Conservation (phyloP, 2,797 vertebrate genomes). For the Sparus aurata region DNA sequence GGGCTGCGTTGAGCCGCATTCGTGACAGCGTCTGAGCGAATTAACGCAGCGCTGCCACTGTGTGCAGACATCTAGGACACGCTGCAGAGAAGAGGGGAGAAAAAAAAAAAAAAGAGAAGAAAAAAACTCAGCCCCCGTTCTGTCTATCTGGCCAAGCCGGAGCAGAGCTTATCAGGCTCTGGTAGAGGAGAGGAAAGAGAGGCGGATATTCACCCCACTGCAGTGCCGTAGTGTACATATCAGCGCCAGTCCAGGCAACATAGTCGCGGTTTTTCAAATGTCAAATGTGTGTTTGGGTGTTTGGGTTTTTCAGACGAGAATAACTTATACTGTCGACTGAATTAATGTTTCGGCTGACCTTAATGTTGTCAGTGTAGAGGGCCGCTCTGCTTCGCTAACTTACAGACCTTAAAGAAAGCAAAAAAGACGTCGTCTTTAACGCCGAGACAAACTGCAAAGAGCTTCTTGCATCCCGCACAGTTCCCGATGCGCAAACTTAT, state of each 20-base stretch:
- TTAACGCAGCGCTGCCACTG: conserved; percentile 70
- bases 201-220: conserved; percentile 63
- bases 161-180: conserved; percentile 70
- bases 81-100: conserved; percentile 46
- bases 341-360: conserved; percentile 64
- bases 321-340: conserved; percentile 42
- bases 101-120: conserved; percentile 1
- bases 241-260: conserved; percentile 57
- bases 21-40: conserved; percentile 78
- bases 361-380: conserved; percentile 34
- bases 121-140: conserved; percentile 53
- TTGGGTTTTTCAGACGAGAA: conserved; percentile 31
- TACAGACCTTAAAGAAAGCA: conserved; percentile 20
- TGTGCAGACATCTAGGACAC: conserved; percentile 77
- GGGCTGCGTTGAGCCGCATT: conserved; percentile 68
- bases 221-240: conserved; percentile 62
- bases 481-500: neutral
- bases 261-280: conserved; percentile 60
- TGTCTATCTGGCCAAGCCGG: conserved; percentile 64
- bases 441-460: conserved; percentile 16
- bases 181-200: conserved; percentile 55
- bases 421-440: conserved; percentile 28
- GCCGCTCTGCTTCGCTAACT: conserved; percentile 29
- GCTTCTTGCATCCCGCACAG: conserved; percentile 19
- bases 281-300: conserved; percentile 46